phyloP scores from a whole-genome alignment of 2,113 vertebrate species.

The Salvelinus namaycush region DNA sequence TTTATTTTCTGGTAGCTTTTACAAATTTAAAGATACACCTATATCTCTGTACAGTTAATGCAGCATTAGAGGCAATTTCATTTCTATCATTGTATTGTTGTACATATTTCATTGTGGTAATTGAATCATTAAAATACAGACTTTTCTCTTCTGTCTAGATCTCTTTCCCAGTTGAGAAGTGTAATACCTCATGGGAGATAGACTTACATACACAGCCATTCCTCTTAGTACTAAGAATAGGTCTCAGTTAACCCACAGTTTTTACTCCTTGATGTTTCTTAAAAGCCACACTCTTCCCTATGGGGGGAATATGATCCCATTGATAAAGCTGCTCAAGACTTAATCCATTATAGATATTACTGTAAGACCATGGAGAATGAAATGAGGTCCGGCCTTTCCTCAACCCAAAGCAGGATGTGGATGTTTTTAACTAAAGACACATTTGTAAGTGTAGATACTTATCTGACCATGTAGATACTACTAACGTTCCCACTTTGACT shows the following conservation, averaged over 20 bases:
- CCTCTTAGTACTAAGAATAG: background rate
- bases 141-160: constrained; percentile 9
- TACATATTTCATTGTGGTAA: constrained; percentile 16
- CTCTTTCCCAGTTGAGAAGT: constrained; percentile 13
- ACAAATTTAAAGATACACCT: constrained; percentile 8
- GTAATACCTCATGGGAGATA: constrained; percentile 4
- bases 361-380: background rate
- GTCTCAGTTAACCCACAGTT: background rate
- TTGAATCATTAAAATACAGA: constrained; percentile 30
- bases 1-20: constrained; percentile 41
- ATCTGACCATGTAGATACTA: constrained; percentile 26
- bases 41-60: constrained; percentile 30
- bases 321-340: background rate
- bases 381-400: background rate
- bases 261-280: background rate
- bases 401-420: background rate
- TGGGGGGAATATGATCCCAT: background rate
- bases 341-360: background rate
- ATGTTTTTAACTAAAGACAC: background rate
- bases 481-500: background rate
- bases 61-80: background rate
- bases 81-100: constrained; percentile 35
- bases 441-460: background rate
- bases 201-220: background rate
- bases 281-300: background rate